These are phyloP conservation scores for Onthophagus taurus DNA, from an alignment of 1,140 invertebrate species.

Conservation along the genomic window DNA sequence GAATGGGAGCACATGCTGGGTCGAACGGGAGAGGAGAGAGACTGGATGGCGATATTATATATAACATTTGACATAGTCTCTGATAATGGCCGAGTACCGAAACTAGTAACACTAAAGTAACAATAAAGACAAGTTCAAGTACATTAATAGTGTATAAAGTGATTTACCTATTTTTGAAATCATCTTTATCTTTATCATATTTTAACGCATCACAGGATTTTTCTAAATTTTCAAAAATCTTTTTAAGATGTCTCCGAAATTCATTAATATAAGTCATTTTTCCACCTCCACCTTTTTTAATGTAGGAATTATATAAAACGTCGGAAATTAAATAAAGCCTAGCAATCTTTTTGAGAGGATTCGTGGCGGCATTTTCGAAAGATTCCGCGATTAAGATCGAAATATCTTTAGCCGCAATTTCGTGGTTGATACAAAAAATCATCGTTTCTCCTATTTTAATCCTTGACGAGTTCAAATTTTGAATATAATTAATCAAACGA, in stretches of 20 bases:
- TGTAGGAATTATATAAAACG: slow-evolving; percentile 90
- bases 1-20: too few relatives aligned
- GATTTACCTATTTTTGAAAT: too few relatives aligned
- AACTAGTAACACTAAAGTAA: too few relatives aligned
- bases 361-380: slow-evolving; percentile 68
- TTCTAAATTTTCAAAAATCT: slow-evolving; percentile 76
- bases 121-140: too few relatives aligned
- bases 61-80: too few relatives aligned
- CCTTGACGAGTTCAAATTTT: slow-evolving; percentile 75
- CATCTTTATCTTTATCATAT: slow-evolving; percentile 81
- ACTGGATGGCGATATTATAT: too few relatives aligned
- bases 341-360: slow-evolving; percentile 83
- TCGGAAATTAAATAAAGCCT: slow-evolving; percentile 92
- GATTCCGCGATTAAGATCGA: slow-evolving; percentile 80
- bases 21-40: too few relatives aligned
- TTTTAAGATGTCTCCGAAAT: slow-evolving; percentile 72
- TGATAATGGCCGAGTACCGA: too few relatives aligned
- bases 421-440: slow-evolving; percentile 97
- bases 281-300: slow-evolving; percentile 49
- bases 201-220: slow-evolving; percentile 67
- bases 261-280: slow-evolving; percentile 37
- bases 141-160: too few relatives aligned
- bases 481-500: slow-evolving; percentile 82
- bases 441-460: slow-evolving; percentile 83
- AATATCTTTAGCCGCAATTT: slow-evolving; percentile 91